Evolutionary conservation across 2,113 vertebrate species (phyloP).

Genomic region (Nestor notabilis): DNA sequence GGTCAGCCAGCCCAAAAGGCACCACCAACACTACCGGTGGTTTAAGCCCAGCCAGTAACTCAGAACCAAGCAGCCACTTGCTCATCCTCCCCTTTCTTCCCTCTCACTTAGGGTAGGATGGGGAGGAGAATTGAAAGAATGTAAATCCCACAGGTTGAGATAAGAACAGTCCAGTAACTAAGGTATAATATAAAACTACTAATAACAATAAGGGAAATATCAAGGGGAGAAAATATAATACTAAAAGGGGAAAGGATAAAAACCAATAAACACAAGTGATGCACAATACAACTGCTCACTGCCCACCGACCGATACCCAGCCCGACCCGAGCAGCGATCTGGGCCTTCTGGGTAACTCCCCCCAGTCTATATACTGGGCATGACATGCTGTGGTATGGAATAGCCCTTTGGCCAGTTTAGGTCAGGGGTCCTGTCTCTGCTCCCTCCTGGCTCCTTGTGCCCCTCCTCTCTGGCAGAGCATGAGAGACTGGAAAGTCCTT

Average conservation of each 20-base stretch:
- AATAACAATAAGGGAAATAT: neutral
- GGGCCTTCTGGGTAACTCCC: neutral
- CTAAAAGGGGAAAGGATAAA: neutral
- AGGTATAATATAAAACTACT: neutral
- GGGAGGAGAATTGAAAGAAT: neutral
- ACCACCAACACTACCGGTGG: neutral
- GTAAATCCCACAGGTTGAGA: neutral
- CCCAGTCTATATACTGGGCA: neutral
- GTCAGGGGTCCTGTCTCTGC: neutral
- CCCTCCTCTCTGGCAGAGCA: neutral
- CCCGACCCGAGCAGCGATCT: neutral
- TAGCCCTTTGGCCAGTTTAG: neutral
- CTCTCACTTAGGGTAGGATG: neutral
- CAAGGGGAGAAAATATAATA: neutral
- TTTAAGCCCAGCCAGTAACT: neutral
- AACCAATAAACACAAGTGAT: neutral
- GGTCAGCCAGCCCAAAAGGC: neutral
- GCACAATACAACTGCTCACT: neutral
- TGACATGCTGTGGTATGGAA: neutral
- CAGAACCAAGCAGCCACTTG: neutral
- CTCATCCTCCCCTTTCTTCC: neutral
- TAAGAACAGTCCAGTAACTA: neutral
- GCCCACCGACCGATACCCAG: neutral
- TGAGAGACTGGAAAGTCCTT: neutral
- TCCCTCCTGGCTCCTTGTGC: neutral